These are phyloP conservation scores for human (Homo sapiens) DNA, from an alignment of 2,113 vertebrate genomes.

Conservation along the genomic window GRCh38 chr2:35728501-35729000, in stretches of 20 bases:
- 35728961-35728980: neutral
- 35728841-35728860: neutral
- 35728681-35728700: slow-evolving; percentile 39
- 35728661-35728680: slow-evolving; percentile 10
- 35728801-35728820: neutral
- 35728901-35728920: neutral
- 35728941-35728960: neutral
- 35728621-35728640: neutral
- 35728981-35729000: neutral
- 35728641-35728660: slow-evolving; percentile 30
- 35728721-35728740: neutral
- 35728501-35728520: neutral
- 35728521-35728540: neutral
- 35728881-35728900: neutral
- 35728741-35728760: neutral
- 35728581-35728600: neutral
- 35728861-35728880: neutral
- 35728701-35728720: slow-evolving; percentile 15
- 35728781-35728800: neutral
- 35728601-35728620: slow-evolving; percentile 51
- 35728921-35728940: neutral
- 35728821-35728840: slow-evolving; percentile 21
- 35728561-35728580: neutral
- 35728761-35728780: neutral
- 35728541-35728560: neutral